phyloP scores from a whole-genome alignment of 2,113 vertebrate species.

The Elephantulus edwardii region DNA sequence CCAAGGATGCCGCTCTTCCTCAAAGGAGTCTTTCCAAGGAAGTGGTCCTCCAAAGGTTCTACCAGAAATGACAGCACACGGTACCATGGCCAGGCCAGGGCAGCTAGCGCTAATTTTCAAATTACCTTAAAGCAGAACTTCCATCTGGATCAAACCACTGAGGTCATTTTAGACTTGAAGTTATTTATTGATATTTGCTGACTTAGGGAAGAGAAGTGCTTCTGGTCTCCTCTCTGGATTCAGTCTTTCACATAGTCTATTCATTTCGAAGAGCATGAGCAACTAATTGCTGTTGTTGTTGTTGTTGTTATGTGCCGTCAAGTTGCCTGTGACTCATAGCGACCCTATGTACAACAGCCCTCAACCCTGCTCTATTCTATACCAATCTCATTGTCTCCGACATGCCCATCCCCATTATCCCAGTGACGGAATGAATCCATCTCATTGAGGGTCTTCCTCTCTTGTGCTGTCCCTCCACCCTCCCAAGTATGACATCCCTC shows the following conservation, averaged over 20 bases:
- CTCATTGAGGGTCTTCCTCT: no score
- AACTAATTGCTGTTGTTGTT: no score
- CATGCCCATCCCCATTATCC: no score
- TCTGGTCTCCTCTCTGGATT: not conserved
- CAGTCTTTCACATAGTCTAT: not conserved
- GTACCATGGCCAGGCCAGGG: not conserved
- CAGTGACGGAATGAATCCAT: no score
- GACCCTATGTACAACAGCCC: no score
- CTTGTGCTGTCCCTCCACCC: no score
- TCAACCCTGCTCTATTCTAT: no score
- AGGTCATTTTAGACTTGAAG: not conserved
- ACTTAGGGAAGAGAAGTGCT: not conserved
- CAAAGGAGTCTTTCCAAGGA: not conserved
- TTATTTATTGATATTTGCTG: slow-evolving; percentile 44
- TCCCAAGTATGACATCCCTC: no score
- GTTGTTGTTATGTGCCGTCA: no score
- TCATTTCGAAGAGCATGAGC: slow-evolving; percentile 50
- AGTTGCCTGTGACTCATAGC: no score
- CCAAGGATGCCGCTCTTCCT: not conserved
- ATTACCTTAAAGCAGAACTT: slow-evolving; percentile 5
- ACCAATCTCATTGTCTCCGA: no score
- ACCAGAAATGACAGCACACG: not conserved
- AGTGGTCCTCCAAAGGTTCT: not conserved
- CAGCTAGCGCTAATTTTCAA: not conserved
- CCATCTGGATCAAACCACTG: not conserved